phyloP scores from a whole-genome alignment of 2,797 vertebrate genomes.

The Morus bassanus region DNA sequence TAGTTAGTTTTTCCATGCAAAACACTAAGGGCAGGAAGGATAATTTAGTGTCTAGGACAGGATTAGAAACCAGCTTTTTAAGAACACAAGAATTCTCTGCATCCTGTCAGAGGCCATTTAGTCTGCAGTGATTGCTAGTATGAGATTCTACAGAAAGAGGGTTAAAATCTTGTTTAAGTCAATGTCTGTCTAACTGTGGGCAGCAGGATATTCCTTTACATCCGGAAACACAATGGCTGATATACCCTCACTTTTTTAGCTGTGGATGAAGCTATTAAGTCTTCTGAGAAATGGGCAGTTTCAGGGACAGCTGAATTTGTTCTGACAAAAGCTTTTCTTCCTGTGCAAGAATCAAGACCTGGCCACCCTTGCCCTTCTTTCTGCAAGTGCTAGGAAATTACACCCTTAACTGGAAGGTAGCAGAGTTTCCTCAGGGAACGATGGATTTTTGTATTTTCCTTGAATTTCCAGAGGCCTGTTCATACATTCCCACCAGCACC shows the following conservation, averaged over 20 bases:
- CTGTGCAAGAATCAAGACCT: not conserved
- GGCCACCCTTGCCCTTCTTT: not conserved
- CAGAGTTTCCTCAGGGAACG: not conserved
- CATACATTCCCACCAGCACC: not conserved
- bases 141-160: not conserved
- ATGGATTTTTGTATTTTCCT: not conserved
- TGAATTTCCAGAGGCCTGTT: not conserved
- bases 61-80: not conserved
- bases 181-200: not conserved
- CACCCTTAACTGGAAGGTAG: not conserved
- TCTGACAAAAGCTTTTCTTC: not conserved
- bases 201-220: not conserved
- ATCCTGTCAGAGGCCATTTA: not conserved
- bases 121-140: not conserved
- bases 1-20: not conserved
- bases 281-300: not conserved
- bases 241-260: not conserved
- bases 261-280: not conserved
- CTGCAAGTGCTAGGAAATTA: not conserved
- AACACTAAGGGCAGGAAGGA: not conserved
- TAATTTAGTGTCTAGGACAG: not conserved
- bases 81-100: not conserved
- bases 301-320: not conserved
- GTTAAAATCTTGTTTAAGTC: not conserved
- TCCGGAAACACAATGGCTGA: not conserved